Percentiles rank a stretch among this genome's conserved stretches.
Conservation (phyloP, 2,797 vertebrate genomes). For the Craterocephalus amniculus region DNA sequence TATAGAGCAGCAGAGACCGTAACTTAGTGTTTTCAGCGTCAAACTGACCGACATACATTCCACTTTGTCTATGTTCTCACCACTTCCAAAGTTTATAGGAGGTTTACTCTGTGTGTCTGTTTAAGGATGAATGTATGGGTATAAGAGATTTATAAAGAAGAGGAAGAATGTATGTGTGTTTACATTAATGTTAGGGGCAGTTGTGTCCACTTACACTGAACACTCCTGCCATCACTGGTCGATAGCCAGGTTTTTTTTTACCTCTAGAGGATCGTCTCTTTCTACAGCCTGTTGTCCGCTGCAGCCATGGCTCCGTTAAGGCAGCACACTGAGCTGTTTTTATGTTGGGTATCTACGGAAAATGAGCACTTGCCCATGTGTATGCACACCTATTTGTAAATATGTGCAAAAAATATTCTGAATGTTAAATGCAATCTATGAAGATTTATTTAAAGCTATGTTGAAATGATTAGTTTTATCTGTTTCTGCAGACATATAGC, state of each 20-base stretch:
- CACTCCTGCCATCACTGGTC: conserved; percentile 59
- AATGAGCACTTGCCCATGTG: conserved; percentile 73
- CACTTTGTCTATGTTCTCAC: conserved; percentile 56
- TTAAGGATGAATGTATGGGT: conserved; percentile 52
- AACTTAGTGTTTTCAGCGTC: conserved; percentile 73
- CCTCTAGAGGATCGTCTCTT: conserved; percentile 61
- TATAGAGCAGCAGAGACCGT: conserved; percentile 75
- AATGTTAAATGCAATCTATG: conserved; percentile 75
- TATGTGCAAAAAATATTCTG: conserved; percentile 72
- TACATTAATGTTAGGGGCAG: conserved; percentile 60
- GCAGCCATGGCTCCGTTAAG: conserved; percentile 44
- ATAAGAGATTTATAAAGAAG: conserved; percentile 61
- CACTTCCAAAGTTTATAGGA: conserved; percentile 63
- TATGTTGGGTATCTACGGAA: conserved; percentile 58
- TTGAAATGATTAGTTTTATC: conserved; percentile 60
- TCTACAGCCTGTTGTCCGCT: conserved; percentile 58
- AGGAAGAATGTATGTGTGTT: conserved; percentile 59
- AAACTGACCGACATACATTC: conserved; percentile 73
- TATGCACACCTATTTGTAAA: conserved; percentile 79
- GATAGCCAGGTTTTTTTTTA: conserved; percentile 69
- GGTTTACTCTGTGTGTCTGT: conserved; percentile 51
- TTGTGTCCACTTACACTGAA: conserved; percentile 56
- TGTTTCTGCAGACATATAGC: conserved; percentile 46
- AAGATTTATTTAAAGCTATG: conserved; percentile 66
- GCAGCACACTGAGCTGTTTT: conserved; percentile 63